Evolutionary conservation across 2,113 vertebrate species (phyloP).

Genomic region (Camelus dromedarius): DNA sequence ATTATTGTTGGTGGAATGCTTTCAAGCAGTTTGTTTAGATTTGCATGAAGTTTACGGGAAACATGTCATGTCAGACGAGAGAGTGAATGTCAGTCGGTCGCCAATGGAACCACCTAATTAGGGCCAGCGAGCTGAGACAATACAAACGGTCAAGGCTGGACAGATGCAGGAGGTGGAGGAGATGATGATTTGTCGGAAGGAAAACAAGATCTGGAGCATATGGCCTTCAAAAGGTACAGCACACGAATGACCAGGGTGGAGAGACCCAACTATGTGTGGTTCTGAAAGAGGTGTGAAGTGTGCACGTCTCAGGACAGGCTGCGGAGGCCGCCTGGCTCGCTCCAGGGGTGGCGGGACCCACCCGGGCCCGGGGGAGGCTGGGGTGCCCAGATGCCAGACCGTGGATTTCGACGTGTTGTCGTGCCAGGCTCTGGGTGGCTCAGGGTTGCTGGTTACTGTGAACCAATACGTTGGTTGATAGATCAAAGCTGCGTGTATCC

Average conservation of each 20-base stretch:
- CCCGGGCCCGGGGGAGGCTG: neutral
- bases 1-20: conserved; percentile 72
- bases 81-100: neutral
- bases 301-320: neutral
- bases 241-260: neutral
- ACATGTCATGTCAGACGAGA: neutral
- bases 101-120: neutral
- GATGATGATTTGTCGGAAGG: neutral
- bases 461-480: neutral
- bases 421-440: too few relatives aligned
- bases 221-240: neutral
- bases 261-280: neutral
- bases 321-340: accelerated
- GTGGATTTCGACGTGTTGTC: neutral
- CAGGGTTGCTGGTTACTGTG: neutral
- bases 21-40: conserved; percentile 61
- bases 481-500: neutral
- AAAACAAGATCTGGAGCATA: neutral
- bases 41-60: neutral
- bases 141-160: neutral
- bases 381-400: neutral
- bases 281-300: neutral
- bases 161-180: neutral
- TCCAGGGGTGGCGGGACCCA: neutral
- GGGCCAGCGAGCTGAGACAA: neutral